Percentiles rank a stretch among this genome's conserved stretches.
phyloP scores from a whole-genome alignment of 2,797 vertebrate genomes.

The Anisognathus igniventris region DNA sequence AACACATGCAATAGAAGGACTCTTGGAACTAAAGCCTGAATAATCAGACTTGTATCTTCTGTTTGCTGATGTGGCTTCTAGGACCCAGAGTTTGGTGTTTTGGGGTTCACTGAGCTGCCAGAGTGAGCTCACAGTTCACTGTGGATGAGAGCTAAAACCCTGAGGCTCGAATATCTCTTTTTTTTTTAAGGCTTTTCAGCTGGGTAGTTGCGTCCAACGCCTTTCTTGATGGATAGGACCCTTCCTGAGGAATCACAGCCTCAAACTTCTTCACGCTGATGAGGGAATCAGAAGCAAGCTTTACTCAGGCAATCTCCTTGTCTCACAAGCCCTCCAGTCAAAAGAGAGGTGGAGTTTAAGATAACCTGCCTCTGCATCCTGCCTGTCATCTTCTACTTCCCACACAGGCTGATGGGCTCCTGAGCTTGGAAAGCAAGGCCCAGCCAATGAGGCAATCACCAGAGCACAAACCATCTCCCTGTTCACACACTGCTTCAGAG shows the following conservation, averaged over 20 bases:
- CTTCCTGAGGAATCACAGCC: neutral
- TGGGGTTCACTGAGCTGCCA: neutral
- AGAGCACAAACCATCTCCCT: neutral
- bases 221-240: neutral
- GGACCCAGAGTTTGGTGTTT: neutral
- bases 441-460: neutral
- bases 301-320: neutral
- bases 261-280: neutral
- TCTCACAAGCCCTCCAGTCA: neutral
- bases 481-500: neutral
- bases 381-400: neutral
- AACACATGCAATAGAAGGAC: neutral
- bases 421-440: neutral
- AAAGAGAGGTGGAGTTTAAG: neutral
- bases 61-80: fast-evolving
- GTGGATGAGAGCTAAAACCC: neutral
- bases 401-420: neutral
- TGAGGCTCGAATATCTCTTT: neutral
- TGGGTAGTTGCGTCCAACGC: fast-evolving
- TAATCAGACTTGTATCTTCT: neutral
- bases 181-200: neutral
- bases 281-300: neutral
- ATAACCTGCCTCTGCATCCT: neutral
- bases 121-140: neutral
- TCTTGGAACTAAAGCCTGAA: neutral